Conservation (phyloP, 2,888 invertebrate species). For the Acronicta psi region DNA sequence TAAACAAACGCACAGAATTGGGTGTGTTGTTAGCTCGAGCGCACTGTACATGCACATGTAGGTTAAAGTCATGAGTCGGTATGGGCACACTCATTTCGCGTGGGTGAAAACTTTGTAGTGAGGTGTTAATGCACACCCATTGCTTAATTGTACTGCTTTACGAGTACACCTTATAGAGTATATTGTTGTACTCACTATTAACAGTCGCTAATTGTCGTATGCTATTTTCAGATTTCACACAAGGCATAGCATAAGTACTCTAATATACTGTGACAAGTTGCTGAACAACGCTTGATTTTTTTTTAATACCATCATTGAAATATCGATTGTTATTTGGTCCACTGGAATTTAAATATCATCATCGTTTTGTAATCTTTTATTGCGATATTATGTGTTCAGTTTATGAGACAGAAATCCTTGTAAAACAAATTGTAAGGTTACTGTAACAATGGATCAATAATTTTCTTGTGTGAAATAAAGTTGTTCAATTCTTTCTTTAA, state of each 20-base stretch:
- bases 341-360: no score
- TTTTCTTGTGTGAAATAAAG: no score
- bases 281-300: no score
- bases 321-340: no score
- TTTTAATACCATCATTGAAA: no score
- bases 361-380: no score
- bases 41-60: slow-evolving; percentile 67
- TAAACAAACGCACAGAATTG: slow-evolving; percentile 69
- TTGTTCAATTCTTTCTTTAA: no score
- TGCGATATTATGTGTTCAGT: no score
- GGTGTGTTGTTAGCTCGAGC: slow-evolving; percentile 66
- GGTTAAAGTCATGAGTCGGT: slow-evolving; percentile 75
- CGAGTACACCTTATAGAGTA: slow-evolving; percentile 79
- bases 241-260: neutral
- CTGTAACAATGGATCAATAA: no score
- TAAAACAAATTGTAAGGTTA: no score
- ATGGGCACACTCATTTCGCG: slow-evolving; percentile 70
- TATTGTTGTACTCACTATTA: slow-evolving; percentile 72
- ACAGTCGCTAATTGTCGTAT: slow-evolving; percentile 81
- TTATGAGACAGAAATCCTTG: no score
- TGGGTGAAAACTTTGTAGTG: slow-evolving; percentile 78
- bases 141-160: slow-evolving; percentile 87
- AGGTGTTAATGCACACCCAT: slow-evolving; percentile 87
- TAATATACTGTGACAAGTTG: neutral
- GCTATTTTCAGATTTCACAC: slow-evolving; percentile 66